phyloP scores from a whole-genome alignment of 2,888 invertebrate genomes.

The Lasioglossum oenotherae region DNA sequence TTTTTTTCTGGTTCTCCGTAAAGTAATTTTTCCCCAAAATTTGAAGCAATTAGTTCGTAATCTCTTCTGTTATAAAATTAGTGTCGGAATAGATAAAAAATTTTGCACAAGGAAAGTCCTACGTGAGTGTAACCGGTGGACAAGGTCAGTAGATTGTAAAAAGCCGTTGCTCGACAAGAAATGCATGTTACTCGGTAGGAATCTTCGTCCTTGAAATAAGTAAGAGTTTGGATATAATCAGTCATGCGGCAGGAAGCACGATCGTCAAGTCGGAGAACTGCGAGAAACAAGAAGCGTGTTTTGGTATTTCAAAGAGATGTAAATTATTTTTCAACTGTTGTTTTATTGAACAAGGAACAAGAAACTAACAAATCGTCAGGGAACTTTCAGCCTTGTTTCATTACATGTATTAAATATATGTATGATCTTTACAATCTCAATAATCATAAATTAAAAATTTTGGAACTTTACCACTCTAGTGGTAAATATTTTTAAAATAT shows the following conservation, averaged over 20 bases:
- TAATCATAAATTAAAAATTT: too few species aligned
- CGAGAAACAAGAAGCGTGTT: constrained; percentile 37
- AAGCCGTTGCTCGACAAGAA: constrained; percentile 26
- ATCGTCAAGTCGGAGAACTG: constrained; percentile 19
- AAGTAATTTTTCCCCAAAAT: too few species aligned
- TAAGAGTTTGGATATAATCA: constrained; percentile 49
- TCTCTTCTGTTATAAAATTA: too few species aligned
- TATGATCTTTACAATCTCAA: too few species aligned
- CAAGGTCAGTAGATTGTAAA: constrained; percentile 25
- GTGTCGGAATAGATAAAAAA: too few species aligned
- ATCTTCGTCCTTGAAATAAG: constrained; percentile 60
- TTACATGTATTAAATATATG: too few species aligned
- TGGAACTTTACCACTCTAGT: too few species aligned
- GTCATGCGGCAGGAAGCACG: constrained; percentile 42
- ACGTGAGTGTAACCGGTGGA: background rate
- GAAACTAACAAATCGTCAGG: too few species aligned
- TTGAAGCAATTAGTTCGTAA: too few species aligned
- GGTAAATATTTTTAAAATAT: background rate
- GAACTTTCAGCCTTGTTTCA: too few species aligned
- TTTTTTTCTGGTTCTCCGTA: too few species aligned
- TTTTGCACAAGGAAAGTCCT: constrained; percentile 10
- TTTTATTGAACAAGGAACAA: too few species aligned
- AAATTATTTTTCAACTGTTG: background rate
- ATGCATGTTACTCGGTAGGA: constrained; percentile 32
- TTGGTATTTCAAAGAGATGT: background rate